Base-by-base conservation (phyloP, 92 coral and sea anemone genomes). In the Chrysogorgia sp. region DNA sequence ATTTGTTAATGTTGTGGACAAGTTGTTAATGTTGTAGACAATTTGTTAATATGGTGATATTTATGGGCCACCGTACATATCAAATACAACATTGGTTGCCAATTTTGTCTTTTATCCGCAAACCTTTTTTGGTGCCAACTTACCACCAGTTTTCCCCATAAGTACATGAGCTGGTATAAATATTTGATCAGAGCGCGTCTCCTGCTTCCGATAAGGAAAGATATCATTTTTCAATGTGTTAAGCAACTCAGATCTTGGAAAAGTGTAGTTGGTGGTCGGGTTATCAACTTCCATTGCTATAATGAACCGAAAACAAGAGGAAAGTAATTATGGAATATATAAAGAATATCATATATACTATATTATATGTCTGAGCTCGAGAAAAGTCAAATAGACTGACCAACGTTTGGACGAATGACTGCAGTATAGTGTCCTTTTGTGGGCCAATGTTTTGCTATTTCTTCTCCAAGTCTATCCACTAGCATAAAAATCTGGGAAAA, bases 251-350 rank as follows among this genome's bases (percentile, higher is more conserved):
- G 14, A 5, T 7, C 62, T 60, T 15, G 77, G 77, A 71, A 71
- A 71, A 24, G 77, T 49, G 59, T 71, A 71, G 48, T 52, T 71
- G 1, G 41, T 22, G 26, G 29, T 17, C 17, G 77, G 77, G 23
- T 25, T 47, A 15, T 28, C 9, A 19, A 71, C 62, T 71, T 71
- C 77, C 77, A 52, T 71, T 10, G 29, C 77, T 68, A 40, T 1
- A 68, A 22, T 12, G 43, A 68, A 40, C 31, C 23, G 17, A 49
- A 71, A 24, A 29, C 0, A 41, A 41, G 40, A 26, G 0, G 20
- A 40, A 40, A 35, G n/a, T n/a, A n/a, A n/a, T n/a, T n/a, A n/a
- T n/a, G n/a, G n/a, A n/a, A n/a, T n/a, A n/a, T n/a, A n/a, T n/a
- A n/a, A n/a, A n/a, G n/a, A n/a, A n/a, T n/a, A n/a, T n/a, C n/a